Base-by-base conservation (phyloP, 2,113 vertebrate species). In the Ictalurus punctatus region DNA sequence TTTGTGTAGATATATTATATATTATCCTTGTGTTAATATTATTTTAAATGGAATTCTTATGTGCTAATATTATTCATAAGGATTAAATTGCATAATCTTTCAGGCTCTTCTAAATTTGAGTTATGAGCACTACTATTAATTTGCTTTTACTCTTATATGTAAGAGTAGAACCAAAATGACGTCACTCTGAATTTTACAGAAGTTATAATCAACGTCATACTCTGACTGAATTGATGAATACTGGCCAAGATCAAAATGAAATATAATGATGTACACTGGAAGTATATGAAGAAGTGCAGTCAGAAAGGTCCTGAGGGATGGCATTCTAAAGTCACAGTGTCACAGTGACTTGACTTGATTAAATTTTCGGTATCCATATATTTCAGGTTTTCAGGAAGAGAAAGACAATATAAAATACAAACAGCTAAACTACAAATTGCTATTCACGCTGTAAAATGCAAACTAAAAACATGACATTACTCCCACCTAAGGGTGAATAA, bases 401-500 rank as follows among this genome's bases (percentile, higher is more conserved):
- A n/a, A 78, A 14, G 44, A 52, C 74, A 27, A 27, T 52, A n/a
- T 7, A 79, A 13, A 54, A 79, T 79, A n/a, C 25, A 76, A 4
- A 44, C 21, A 25, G 40, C 34, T 40, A 37, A 37, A 73, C 71
- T 76, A 44, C 21, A 79, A n/a, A 79, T 10, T 79, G 76, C 48
- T 48, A 13, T 76, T 76, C 23, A 44, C 0, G 40, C 37, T 21
- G 0, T 74, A 40, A 23, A 74, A 40, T 25, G n/a, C 23, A 48
- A 27, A 52, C 44, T 34, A 63, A 78, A 79, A 86, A 30, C 40
- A 12, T n/a, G 9, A 3, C 63, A 87, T 16, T 88, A 69, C 34
- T 61, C 9, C 79, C 85, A 78, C 48, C 84, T 86, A 81, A 78
- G 30, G 88, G 88, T 59, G 54, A 83, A 52, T 54, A 21, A 63